These are phyloP conservation scores for Macaca mulatta DNA, from an alignment of 2,113 vertebrate genomes.

Conservation along the genomic window DNA sequence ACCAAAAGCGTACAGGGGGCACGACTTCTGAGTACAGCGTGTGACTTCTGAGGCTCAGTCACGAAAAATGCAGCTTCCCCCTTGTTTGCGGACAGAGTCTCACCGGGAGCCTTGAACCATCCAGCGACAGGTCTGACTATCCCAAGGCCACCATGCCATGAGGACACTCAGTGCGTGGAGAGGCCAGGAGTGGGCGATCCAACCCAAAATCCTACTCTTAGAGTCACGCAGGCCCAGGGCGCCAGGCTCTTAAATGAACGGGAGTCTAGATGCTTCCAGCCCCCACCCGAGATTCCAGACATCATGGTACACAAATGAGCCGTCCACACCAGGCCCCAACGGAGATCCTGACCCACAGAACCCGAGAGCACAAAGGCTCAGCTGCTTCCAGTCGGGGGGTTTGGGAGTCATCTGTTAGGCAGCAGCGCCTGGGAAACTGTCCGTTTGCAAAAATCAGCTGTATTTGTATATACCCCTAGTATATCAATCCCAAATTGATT, in stretches of 20 bases:
- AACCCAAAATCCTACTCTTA: not conserved
- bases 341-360: not conserved
- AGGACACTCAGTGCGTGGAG: fast-evolving
- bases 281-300: not conserved
- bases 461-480: not conserved
- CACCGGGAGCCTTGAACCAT: fast-evolving
- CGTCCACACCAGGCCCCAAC: fast-evolving
- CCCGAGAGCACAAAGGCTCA: fast-evolving
- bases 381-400: not conserved
- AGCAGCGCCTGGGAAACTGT: not conserved
- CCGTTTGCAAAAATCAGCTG: not conserved
- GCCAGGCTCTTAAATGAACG: fast-evolving
- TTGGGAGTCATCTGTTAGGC: not conserved
- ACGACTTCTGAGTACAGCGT: fast-evolving
- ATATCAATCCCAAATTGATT: too few species aligned
- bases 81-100: not conserved
- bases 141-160: fast-evolving
- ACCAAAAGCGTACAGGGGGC: not conserved
- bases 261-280: not conserved
- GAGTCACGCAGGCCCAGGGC: not conserved
- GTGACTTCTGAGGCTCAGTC: not conserved
- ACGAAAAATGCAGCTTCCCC: not conserved
- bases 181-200: not conserved
- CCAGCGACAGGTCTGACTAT: fast-evolving
- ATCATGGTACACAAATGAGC: fast-evolving